These are phyloP conservation scores for Luscinia megarhynchos DNA, from an alignment of 2,797 vertebrate genomes.

Conservation along the genomic window DNA sequence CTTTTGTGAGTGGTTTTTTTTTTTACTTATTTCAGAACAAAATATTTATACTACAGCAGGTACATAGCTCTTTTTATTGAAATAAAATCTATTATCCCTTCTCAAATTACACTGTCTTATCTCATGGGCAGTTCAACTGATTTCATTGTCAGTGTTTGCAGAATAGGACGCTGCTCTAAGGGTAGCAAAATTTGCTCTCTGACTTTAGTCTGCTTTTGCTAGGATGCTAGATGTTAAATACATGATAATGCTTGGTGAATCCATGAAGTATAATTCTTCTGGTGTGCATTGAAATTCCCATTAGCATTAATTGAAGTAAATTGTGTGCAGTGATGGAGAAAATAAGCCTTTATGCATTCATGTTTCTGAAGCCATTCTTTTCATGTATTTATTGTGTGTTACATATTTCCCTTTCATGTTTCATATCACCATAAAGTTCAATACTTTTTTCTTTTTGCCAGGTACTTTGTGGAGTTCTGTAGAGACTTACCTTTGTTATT, in stretches of 20 bases:
- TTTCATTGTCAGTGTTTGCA: not conserved
- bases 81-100: not conserved
- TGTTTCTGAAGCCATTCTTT: slow-evolving; percentile 19
- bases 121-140: not conserved
- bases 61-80: not conserved
- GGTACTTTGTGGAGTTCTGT: slow-evolving; percentile 29
- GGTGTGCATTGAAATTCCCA: not conserved
- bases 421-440: slow-evolving; percentile 18
- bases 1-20: accelerated
- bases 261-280: not conserved
- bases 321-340: not conserved
- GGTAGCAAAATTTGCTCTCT: not conserved
- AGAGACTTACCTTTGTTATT: not conserved
- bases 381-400: not conserved
- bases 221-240: not conserved
- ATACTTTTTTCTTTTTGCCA: slow-evolving; percentile 19
- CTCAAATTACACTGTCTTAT: not conserved
- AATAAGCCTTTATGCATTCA: slow-evolving; percentile 12
- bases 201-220: not conserved
- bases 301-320: slow-evolving; percentile 30
- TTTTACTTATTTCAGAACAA: not conserved
- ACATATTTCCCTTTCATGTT: slow-evolving; percentile 28
- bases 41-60: not conserved
- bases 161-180: not conserved
- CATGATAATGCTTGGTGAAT: not conserved